Percentiles rank a stretch among this genome's conserved stretches.
These are phyloP conservation scores for Geotrupes spiniger DNA, from an alignment of 2,888 invertebrate genomes.

Conservation along the genomic window DNA sequence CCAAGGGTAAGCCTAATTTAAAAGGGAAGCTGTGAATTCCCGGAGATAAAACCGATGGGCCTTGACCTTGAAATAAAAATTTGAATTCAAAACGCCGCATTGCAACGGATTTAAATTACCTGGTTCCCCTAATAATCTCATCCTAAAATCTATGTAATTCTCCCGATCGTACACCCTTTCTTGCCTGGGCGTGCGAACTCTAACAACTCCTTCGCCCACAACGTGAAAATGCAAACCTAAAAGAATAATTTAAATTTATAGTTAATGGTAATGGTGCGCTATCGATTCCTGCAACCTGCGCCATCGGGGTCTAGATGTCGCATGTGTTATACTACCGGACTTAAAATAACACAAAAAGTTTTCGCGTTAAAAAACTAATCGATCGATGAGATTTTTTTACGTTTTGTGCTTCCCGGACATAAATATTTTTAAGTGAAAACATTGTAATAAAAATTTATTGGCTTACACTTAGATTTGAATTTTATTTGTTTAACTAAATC, in stretches of 20 bases:
- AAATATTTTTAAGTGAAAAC: too few species aligned
- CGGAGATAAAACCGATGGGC: slow-evolving; percentile 79
- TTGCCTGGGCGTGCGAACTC: slow-evolving; percentile 76
- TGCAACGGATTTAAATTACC: slow-evolving; percentile 49
- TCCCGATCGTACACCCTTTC: slow-evolving; percentile 88
- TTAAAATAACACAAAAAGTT: too few species aligned
- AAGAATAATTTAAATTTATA: slow-evolving; percentile 33
- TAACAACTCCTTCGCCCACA: slow-evolving; percentile 91
- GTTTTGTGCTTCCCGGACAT: too few species aligned
- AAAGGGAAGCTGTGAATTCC: slow-evolving; percentile 95
- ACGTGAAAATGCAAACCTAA: slow-evolving; percentile 90
- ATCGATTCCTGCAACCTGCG: too few species aligned
- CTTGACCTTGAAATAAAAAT: slow-evolving; percentile 61
- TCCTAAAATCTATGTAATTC: slow-evolving; percentile 92
- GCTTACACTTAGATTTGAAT: too few species aligned
- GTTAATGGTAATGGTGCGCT: too few species aligned
- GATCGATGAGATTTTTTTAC: too few species aligned
- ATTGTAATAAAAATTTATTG: too few species aligned
- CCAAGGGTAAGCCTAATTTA: slow-evolving; percentile 85
- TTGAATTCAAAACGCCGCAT: background rate
- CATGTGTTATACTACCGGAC: too few species aligned
- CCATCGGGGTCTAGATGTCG: too few species aligned
- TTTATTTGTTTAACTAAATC: too few species aligned
- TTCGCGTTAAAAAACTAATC: too few species aligned
- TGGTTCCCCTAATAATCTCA: slow-evolving; percentile 87